A percentile compares a stretch with the other conserved stretches of the same genome.
These are phyloP conservation scores for Drosophila prosaltans DNA, from an alignment of 1,140 invertebrate genomes.

Conservation along the genomic window DNA sequence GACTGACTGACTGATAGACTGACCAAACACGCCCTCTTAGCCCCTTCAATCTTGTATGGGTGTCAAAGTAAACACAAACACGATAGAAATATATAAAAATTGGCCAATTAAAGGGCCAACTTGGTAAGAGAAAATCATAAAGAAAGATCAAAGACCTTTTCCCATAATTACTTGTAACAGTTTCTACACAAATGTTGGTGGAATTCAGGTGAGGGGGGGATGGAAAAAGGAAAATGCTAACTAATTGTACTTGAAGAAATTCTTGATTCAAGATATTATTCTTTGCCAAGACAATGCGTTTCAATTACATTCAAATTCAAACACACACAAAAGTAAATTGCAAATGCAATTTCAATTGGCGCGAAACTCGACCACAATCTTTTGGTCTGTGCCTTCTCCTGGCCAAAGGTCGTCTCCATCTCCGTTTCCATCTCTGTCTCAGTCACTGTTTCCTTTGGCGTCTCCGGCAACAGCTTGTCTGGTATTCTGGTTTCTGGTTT, in stretches of 20 bases:
- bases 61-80: slow-evolving; percentile 62
- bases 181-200: not conserved
- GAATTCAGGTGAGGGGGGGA: no score
- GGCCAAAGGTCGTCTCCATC: slow-evolving; percentile 30
- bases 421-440: not conserved
- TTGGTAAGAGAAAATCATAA: slow-evolving; percentile 22
- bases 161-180: slow-evolving; percentile 5
- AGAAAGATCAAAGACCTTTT: slow-evolving; percentile 1
- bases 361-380: slow-evolving; percentile 55
- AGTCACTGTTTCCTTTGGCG: not conserved
- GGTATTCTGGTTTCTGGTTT: slow-evolving; percentile 6
- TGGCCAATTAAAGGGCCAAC: slow-evolving; percentile 70
- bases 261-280: slow-evolving; percentile 5
- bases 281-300: slow-evolving; percentile 61
- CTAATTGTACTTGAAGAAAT: not conserved
- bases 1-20: not conserved
- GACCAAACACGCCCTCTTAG: not conserved
- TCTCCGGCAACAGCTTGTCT: slow-evolving; percentile 17
- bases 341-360: slow-evolving; percentile 68
- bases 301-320: slow-evolving; percentile 64
- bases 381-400: slow-evolving; percentile 25
- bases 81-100: slow-evolving; percentile 46
- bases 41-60: slow-evolving; percentile 2
- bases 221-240: no score
- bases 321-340: slow-evolving; percentile 23